These are phyloP conservation scores for Brevipalpus yothersi DNA, from an alignment of 1,140 invertebrate species.

Conservation along the genomic window DNA sequence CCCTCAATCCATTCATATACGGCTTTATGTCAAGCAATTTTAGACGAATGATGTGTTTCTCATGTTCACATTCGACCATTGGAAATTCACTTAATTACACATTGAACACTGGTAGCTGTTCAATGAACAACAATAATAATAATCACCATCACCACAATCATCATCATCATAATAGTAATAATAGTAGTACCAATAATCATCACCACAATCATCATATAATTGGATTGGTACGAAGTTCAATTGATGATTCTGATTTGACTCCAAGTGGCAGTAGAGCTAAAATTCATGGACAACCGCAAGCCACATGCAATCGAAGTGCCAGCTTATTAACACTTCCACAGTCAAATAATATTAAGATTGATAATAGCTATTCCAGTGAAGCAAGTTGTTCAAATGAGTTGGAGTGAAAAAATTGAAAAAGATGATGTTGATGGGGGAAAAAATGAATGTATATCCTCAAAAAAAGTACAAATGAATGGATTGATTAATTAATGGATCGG, in stretches of 20 bases:
- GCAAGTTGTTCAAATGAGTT: too few relatives aligned
- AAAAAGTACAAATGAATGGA: too few relatives aligned
- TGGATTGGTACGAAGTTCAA: neutral
- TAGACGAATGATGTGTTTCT: slow-evolving; percentile 19
- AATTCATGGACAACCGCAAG: too few relatives aligned
- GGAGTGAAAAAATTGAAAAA: too few relatives aligned
- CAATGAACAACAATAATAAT: neutral
- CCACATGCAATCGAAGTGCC: too few relatives aligned
- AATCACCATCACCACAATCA: neutral
- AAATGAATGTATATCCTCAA: too few relatives aligned
- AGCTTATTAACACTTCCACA: too few relatives aligned
- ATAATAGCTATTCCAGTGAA: too few relatives aligned
- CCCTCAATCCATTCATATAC: slow-evolving; percentile 29
- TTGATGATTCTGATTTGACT: neutral
- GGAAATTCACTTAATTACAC: neutral
- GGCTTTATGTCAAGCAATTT: slow-evolving; percentile 29
- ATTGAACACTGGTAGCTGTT: neutral
- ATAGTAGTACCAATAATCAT: neutral
- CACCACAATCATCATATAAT: neutral
- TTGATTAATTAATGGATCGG: too few relatives aligned
- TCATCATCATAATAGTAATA: neutral
- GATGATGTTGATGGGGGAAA: too few relatives aligned
- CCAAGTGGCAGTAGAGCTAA: too few relatives aligned
- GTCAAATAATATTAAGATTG: too few relatives aligned
- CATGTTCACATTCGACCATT: slow-evolving; percentile 5